phyloP scores from a whole-genome alignment of 2,113 vertebrate species.

The Cariama cristata region DNA sequence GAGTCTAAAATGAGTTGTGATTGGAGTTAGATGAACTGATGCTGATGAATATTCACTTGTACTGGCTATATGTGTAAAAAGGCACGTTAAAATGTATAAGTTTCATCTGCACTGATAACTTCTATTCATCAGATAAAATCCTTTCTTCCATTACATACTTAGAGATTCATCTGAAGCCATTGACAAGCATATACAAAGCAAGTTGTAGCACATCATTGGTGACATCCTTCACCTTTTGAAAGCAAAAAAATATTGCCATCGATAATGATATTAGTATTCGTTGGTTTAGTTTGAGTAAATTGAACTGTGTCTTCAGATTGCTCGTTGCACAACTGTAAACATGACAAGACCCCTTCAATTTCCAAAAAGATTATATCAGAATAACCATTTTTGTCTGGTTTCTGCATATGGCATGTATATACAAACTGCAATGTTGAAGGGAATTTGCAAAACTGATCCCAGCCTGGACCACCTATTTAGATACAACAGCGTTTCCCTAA shows the following conservation, averaged over 20 bases:
- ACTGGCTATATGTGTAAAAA: neutral
- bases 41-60: slow-evolving; percentile 67
- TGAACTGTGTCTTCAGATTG: neutral
- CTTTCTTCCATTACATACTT: neutral
- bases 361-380: neutral
- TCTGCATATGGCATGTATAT: too few species aligned
- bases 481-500: neutral
- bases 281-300: neutral
- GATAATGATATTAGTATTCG: neutral
- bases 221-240: neutral
- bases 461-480: neutral
- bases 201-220: neutral
- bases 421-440: neutral
- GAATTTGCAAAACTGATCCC: neutral
- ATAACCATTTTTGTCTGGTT: neutral
- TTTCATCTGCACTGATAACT: neutral
- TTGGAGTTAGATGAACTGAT: slow-evolving; percentile 56
- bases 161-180: neutral
- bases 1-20: slow-evolving; percentile 66
- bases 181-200: neutral
- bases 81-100: neutral
- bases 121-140: neutral
- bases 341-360: neutral
- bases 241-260: neutral
- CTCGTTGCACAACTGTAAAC: neutral